These are phyloP conservation scores for Mycteria americana DNA, from an alignment of 2,797 vertebrate species.

Conservation along the genomic window DNA sequence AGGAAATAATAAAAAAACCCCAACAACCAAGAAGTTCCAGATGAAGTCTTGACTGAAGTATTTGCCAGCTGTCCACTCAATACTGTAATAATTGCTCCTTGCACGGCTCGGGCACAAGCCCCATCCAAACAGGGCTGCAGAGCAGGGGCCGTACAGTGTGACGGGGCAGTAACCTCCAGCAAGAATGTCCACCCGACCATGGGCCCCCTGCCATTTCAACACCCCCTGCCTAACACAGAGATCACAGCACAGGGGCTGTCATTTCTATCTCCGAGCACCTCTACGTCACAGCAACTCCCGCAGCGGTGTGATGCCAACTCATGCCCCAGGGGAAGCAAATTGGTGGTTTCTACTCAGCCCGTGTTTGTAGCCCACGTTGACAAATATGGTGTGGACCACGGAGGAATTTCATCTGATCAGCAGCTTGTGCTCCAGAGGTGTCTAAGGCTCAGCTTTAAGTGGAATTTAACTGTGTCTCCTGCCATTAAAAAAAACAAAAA, in stretches of 20 bases:
- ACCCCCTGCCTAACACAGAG: neutral
- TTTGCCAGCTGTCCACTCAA: neutral
- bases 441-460: neutral
- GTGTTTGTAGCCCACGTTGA: neutral
- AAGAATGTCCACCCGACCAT: rapidly evolving
- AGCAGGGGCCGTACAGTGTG: neutral
- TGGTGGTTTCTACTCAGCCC: neutral
- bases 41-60: neutral
- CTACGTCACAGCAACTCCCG: neutral
- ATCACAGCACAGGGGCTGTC: rapidly evolving
- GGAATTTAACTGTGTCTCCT: neutral
- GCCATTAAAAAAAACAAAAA: neutral
- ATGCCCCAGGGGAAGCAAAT: neutral
- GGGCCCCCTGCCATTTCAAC: neutral
- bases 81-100: neutral
- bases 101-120: rapidly evolving
- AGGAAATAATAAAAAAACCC: neutral
- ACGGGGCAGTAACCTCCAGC: neutral
- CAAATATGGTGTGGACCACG: neutral
- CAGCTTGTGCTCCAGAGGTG: neutral
- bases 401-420: neutral
- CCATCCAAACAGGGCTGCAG: neutral
- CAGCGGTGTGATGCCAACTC: neutral
- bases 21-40: neutral
- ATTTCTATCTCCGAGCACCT: neutral